Conservation (phyloP, 2,888 invertebrate genomes). For the Phragmatobia fuliginosa region DNA sequence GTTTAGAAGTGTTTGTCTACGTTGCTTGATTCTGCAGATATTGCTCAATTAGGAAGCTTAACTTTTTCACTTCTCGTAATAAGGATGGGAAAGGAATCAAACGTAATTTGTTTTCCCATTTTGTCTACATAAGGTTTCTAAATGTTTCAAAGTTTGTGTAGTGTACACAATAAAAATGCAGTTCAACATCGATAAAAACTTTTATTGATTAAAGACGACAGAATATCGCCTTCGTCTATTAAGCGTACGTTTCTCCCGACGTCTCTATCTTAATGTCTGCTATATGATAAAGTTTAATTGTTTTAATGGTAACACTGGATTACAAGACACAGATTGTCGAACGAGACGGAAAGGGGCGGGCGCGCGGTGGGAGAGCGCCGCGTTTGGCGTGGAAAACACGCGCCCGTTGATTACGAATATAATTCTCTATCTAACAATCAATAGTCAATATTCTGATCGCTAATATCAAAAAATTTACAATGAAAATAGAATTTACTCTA, state of each 20-base stretch:
- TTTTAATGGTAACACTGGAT: conserved; percentile 79
- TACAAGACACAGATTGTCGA: conserved; percentile 82
- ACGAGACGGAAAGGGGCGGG: conserved; percentile 76
- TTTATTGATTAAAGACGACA: conserved; percentile 83
- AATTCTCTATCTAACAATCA: conserved; percentile 84
- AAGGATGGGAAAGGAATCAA: not conserved
- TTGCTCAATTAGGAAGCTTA: conserved; percentile 21
- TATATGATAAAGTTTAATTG: conserved; percentile 79
- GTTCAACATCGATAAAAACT: conserved; percentile 85
- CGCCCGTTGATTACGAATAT: conserved; percentile 80
- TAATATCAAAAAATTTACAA: conserved; percentile 85
- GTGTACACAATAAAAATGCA: conserved; percentile 61
- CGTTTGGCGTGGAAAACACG: conserved; percentile 75
- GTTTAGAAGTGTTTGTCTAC: conserved; percentile 45
- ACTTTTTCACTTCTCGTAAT: conserved; percentile 22
- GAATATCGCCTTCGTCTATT: conserved; percentile 77
- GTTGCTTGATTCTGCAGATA: conserved; percentile 24
- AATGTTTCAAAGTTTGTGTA: not conserved
- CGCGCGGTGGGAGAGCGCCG: conserved; percentile 71
- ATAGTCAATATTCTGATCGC: conserved; percentile 79
- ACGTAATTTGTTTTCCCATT: not conserved
- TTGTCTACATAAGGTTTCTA: not conserved
- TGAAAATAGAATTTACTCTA: conserved; percentile 86
- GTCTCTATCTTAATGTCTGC: conserved; percentile 74
- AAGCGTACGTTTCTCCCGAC: conserved; percentile 85